Base-by-base conservation (phyloP, 2,797 vertebrate genomes). In the Dicrostonyx torquatus region DNA sequence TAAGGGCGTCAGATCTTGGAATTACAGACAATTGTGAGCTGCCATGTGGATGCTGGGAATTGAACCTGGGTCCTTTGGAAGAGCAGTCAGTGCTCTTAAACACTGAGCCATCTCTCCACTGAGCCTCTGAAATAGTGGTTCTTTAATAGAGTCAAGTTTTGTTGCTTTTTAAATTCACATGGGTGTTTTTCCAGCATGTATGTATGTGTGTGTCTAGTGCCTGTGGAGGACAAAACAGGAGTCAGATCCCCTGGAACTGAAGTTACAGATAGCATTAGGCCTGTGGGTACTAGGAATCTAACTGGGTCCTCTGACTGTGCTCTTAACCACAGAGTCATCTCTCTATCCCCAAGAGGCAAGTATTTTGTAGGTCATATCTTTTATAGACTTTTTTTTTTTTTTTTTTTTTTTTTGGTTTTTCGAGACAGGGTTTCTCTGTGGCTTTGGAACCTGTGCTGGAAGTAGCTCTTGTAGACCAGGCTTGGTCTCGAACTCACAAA, bases 321-420 rank as follows among this genome's bases (percentile, higher is more conserved):
- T 48, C 40, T 84, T 48, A 84, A 48, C 17, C 31, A 64, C 17
- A 66, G 20, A 84, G 29, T 18, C 18, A 84, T 84, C 43, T 84
- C 80, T 34, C 60, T 84, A 66, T 31, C 60, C 43, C 80, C 60
- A 64, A 84, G 62, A 66, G 29, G 82, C 37, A 83, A 87, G n/a
- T 29, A 96, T 87, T 89, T 73, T 92, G 53, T 62, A 58, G 45
- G 87, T 29, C 48, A 60, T 60, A 20, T 94, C 64, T 94, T 95
- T 77, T 58, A 93, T 1, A 91, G 43, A 89, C n/a, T n/a, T n/a
- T n/a, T n/a, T n/a, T 48, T 48, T 48, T 6, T 48, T 12, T 2
- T 12, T 1, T 48, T 48, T 50, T 50, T 50, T 50, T 50, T n/a
- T n/a, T n/a, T n/a, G n/a, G n/a, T n/a, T n/a, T n/a, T n/a, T n/a